Evolutionary conservation across 2,797 vertebrate species (phyloP), one percentile per base, ranked within the genome.

Genomic region (Siniperca undulata): DNA sequence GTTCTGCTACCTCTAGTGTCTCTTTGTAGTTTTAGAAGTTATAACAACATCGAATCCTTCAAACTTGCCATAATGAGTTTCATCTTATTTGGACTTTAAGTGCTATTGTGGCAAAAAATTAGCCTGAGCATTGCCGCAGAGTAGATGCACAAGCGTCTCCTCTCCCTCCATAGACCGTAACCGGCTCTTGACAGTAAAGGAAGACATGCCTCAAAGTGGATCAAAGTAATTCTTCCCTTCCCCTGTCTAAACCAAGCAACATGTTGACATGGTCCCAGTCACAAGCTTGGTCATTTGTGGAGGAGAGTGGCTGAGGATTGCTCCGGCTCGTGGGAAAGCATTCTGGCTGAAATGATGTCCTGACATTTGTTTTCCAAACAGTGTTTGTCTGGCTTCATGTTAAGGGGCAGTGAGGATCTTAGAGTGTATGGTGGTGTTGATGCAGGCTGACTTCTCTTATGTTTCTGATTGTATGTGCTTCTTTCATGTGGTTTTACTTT

Each of bases 341-440:
- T 83, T 86, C 77, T 42, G 75, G 70, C 85, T 90, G 82, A 80
- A 89, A 86, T 89, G 83, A 74, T 60, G 19, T 76, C 86, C 80
- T 83, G 91, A 87, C 90, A 77, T 93, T 90, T 92, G 84, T 91
- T 90, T 92, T 86, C 79, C 60, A 90, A 92, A 88, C 85, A 78
- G 60, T 61, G 66, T 81, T 89, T 77, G 82, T 89, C 74, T 79
- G 76, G 88, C 86, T 80, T 78, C 61, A 55, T 73, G 89, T 85
- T 76, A 64, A 85, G 85, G 81, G 74, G 24, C 83, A 69, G 48
- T 6, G 56, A 81, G 79, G 79, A 79, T 83, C 70, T 53, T 2
- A 14, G 58, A 59, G 44, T n/a, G 60, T 71, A 46, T 11, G 2
- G 68, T 19, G 74, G 68, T 64, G 84, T 82, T 68, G 68, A 86